Base-by-base conservation (phyloP, 2,113 vertebrate species). In the Pseudorectes ferrugineus region DNA sequence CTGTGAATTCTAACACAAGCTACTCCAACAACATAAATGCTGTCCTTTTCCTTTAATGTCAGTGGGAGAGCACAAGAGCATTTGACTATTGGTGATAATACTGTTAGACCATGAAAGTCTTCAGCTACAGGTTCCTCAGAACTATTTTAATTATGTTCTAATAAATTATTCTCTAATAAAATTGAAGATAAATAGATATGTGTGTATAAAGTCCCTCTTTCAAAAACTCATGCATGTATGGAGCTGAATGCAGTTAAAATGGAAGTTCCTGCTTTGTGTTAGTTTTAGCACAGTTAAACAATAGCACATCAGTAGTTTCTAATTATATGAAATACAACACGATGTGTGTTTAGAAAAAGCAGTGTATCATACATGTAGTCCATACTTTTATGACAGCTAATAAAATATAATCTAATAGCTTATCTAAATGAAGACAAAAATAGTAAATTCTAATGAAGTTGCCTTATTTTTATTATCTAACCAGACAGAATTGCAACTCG, bases 41-140 rank as follows among this genome's bases (percentile, higher is more conserved):
- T 54, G 5, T 59, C 16, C 9, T 63, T 88, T 61, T 46, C 33
- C 14, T 91, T 49, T 36, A 55, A 2, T 0, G 5, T 14, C n/a
- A 49, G 12, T 21, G 17, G 22, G 19, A 78, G 45, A 70, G 22
- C 10, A 80, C 20, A 49, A 36, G 14, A 75, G 2, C 9, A 57
- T 66, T 65, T 46, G 24, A 57, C 18, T 74, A 2, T 20, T 52
- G 21, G 7, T 93, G 26, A 31, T 14, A 66, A 85, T 52, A 31
- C 8, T 40, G 7, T 43, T 74, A 57, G 12, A 66, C 11, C 1
- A 57, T 13, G 13, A 48, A 88, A 28, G 16, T 38, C 49, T 84
- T 78, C 45, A 68, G 28, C 35, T 38, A 23, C 0, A 0, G 1
- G 3, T 74, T 77, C 18, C 20, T 59, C 13, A 81, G 33, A 62